Percentiles rank a stretch among this genome's conserved stretches.
Conservation (phyloP, 2,797 vertebrate species). For the Antrozous pallidus region DNA sequence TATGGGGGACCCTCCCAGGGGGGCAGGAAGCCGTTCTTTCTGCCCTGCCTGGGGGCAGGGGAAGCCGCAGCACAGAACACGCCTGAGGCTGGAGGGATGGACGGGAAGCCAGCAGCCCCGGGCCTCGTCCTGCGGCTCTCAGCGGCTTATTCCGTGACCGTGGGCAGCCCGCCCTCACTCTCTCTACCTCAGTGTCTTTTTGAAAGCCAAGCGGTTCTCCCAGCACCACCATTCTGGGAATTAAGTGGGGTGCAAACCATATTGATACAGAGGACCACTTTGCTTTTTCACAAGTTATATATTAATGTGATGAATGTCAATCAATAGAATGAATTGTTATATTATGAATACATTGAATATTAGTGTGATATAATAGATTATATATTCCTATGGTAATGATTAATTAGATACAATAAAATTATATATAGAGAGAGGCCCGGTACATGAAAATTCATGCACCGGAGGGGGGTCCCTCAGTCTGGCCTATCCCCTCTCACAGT, state of each 20-base stretch:
- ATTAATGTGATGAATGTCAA: background rate
- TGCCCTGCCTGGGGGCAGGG: rapidly evolving
- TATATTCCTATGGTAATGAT: background rate
- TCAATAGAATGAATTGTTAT: background rate
- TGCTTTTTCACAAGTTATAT: background rate
- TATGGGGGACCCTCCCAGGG: rapidly evolving
- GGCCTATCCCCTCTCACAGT: too few species aligned
- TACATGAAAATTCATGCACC: too few species aligned
- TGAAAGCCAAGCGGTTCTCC: background rate
- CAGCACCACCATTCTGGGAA: background rate
- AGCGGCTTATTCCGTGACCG: background rate
- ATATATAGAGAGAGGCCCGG: too few species aligned
- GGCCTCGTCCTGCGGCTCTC: background rate
- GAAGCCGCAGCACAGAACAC: too few species aligned
- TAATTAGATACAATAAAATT: background rate
- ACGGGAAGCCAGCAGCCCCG: background rate
- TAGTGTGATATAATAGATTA: background rate
- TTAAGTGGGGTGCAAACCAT: background rate
- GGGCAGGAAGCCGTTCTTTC: rapidly evolving
- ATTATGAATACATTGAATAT: background rate
- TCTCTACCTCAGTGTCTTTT: background rate
- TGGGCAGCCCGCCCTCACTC: background rate
- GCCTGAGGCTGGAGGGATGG: background rate
- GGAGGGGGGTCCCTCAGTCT: too few species aligned
- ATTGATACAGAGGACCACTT: background rate